Conservation (phyloP, 2,888 invertebrate genomes). For the Steinernema scapterisci region DNA sequence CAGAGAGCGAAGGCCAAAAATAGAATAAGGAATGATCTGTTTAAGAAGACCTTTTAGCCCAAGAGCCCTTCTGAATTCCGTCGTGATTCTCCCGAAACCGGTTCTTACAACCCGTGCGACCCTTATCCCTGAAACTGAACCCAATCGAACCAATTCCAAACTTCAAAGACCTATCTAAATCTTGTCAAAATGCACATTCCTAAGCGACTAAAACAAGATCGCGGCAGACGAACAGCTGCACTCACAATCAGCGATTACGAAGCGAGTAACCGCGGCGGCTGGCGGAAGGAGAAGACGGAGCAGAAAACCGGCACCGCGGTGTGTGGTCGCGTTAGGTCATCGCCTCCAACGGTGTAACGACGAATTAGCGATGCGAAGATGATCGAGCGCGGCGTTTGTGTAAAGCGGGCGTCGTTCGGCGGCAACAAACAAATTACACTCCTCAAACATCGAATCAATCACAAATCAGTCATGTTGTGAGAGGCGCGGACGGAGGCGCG, state of each 20-base stretch:
- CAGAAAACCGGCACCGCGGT: constrained; percentile 3
- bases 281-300: not conserved
- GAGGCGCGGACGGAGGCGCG: not conserved
- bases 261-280: not conserved
- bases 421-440: constrained; percentile 31
- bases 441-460: constrained; percentile 26
- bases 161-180: too few relatives aligned
- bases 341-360: constrained; percentile 24
- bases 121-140: too few relatives aligned
- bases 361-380: constrained; percentile 30
- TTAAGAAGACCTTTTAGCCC: too few relatives aligned
- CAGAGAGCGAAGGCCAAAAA: too few relatives aligned
- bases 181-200: too few relatives aligned
- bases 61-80: too few relatives aligned
- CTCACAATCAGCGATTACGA: constrained; percentile 4
- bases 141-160: too few relatives aligned
- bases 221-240: not conserved
- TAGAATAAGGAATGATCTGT: too few relatives aligned
- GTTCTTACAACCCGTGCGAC: too few relatives aligned
- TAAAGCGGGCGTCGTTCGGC: constrained; percentile 1
- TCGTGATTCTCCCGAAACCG: too few relatives aligned
- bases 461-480: constrained; percentile 28
- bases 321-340: constrained; percentile 32
- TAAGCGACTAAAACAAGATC: not conserved
- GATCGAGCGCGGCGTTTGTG: not conserved